Evolutionary conservation across 2,797 vertebrate species (phyloP).

Genomic region (Euthynnus affinis): DNA sequence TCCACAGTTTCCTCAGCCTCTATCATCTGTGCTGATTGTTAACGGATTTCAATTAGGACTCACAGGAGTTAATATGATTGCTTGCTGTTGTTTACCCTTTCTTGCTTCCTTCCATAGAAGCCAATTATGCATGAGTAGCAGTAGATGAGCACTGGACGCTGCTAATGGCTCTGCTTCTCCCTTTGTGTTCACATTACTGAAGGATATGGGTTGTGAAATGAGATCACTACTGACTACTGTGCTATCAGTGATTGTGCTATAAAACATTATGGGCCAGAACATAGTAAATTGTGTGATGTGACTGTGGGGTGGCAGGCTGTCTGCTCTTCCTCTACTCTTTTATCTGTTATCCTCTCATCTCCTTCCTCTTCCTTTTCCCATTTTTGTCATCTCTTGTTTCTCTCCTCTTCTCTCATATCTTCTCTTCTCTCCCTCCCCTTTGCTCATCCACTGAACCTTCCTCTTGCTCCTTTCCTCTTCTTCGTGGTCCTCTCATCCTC

Average conservation of each 20-base stretch:
- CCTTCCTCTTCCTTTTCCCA: slow-evolving; percentile 31
- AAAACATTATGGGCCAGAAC: slow-evolving; percentile 86
- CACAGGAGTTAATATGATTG: slow-evolving; percentile 79
- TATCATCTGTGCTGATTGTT: slow-evolving; percentile 73
- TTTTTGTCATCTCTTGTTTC: slow-evolving; percentile 56
- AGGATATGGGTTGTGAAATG: slow-evolving; percentile 88
- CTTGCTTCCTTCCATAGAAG: slow-evolving; percentile 76
- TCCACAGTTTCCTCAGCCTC: slow-evolving; percentile 57
- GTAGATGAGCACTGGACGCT: slow-evolving; percentile 75
- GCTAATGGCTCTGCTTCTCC: slow-evolving; percentile 79
- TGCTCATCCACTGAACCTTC: slow-evolving; percentile 24
- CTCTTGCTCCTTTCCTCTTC: slow-evolving; percentile 23
- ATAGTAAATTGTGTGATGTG: slow-evolving; percentile 77
- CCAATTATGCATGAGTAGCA: slow-evolving; percentile 79
- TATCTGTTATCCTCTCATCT: slow-evolving; percentile 70
- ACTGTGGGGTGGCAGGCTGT: slow-evolving; percentile 74
- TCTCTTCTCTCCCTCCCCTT: not conserved
- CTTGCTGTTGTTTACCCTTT: slow-evolving; percentile 81
- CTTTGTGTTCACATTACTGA: slow-evolving; percentile 86
- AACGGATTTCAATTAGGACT: slow-evolving; percentile 81
- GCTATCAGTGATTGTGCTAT: slow-evolving; percentile 80
- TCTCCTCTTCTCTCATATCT: slow-evolving; percentile 32
- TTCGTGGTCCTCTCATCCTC: slow-evolving; percentile 38
- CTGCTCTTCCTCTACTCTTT: slow-evolving; percentile 62
- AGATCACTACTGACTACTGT: slow-evolving; percentile 84